A percentile compares a stretch with the other conserved stretches of the same genome.
Evolutionary conservation across 1,140 invertebrate genomes (phyloP).

Genomic region (Thaumatotibia leucotreta): DNA sequence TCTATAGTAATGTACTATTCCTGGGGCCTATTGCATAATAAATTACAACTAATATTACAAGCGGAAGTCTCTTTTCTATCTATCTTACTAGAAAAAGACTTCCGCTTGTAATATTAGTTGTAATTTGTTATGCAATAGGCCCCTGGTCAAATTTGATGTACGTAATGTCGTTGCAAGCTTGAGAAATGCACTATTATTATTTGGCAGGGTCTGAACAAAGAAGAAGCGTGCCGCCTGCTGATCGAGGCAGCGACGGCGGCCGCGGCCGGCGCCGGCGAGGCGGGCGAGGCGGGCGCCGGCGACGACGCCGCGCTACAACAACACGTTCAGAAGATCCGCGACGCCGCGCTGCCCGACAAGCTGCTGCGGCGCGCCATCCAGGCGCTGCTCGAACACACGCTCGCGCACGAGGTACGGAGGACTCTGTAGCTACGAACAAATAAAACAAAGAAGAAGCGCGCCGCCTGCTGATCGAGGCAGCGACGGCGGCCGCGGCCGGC

Average conservation of each 20-base stretch:
- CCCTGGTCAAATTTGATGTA: no score
- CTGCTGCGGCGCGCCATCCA: slow-evolving; percentile 11
- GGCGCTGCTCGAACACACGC: neutral
- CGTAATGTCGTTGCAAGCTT: no score
- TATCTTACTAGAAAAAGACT: no score
- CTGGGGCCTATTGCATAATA: no score
- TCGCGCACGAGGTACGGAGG: no score
- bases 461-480: slow-evolving; percentile 47
- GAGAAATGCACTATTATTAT: neutral
- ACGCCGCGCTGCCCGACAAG: slow-evolving; percentile 20
- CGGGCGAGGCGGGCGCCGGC: neutral
- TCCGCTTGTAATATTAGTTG: no score
- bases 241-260: slow-evolving; percentile 44
- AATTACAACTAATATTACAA: no score
- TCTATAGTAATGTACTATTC: no score
- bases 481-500: slow-evolving; percentile 31
- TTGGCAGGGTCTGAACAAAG: slow-evolving; percentile 51
- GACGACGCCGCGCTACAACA: neutral
- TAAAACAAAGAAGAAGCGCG: slow-evolving; percentile 63
- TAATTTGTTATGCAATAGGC: no score
- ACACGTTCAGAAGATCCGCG: neutral
- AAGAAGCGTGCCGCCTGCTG: slow-evolving; percentile 55
- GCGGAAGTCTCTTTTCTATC: no score
- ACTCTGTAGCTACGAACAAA: no score
- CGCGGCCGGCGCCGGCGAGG: slow-evolving; percentile 20